phyloP scores from a whole-genome alignment of 2,888 invertebrate species.

The Epinotia bilunana region DNA sequence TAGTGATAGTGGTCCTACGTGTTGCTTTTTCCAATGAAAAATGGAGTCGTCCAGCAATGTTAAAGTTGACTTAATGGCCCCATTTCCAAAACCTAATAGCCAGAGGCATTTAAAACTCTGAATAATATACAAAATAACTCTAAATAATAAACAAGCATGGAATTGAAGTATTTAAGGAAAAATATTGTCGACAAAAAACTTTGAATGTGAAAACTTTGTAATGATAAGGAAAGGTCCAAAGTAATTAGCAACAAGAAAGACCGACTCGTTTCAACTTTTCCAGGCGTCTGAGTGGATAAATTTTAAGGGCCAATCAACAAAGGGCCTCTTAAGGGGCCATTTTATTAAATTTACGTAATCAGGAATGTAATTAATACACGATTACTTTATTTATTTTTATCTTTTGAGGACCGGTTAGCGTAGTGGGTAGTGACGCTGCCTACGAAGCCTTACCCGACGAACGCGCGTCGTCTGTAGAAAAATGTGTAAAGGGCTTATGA shows the following conservation, averaged over 20 bases:
- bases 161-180: slow-evolving; percentile 38
- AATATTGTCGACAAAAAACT: slow-evolving; percentile 43
- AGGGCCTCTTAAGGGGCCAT: slow-evolving; percentile 3
- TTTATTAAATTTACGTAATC: slow-evolving; percentile 9
- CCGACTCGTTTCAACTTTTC: slow-evolving; percentile 49
- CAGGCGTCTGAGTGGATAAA: slow-evolving; percentile 51
- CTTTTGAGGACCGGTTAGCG: too few species aligned
- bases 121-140: background rate
- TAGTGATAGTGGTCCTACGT: too few species aligned
- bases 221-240: slow-evolving; percentile 50
- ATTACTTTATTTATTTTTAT: too few species aligned
- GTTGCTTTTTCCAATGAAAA: too few species aligned
- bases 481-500: too few species aligned
- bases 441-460: too few species aligned
- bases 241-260: slow-evolving; percentile 51
- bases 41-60: too few species aligned
- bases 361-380: background rate
- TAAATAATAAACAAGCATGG: background rate
- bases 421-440: too few species aligned
- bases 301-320: slow-evolving; percentile 53
- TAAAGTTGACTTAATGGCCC: too few species aligned
- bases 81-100: too few species aligned
- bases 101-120: too few species aligned
- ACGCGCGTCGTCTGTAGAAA: too few species aligned
- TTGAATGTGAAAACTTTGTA: slow-evolving; percentile 48